Conservation (phyloP, 2,113 vertebrate genomes). For the Macroglossus sobrinus region DNA sequence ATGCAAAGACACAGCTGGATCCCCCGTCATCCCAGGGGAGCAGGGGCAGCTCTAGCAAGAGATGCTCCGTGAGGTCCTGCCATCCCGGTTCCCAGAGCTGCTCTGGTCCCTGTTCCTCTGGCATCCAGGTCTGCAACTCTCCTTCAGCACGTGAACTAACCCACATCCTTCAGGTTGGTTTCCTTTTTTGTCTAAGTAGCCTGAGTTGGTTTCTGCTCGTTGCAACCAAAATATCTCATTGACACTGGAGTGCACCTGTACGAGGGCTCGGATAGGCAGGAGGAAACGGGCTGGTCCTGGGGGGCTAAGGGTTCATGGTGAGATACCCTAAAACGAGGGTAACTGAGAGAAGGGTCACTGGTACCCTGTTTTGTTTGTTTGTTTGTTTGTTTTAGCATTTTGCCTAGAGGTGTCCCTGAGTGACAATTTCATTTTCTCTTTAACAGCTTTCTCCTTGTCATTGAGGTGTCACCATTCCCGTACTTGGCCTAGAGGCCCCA, state of each 20-base stretch:
- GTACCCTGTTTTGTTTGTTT: too few relatives aligned
- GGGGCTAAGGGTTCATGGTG: not conserved
- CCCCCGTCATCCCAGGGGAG: not conserved
- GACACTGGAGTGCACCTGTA: not conserved
- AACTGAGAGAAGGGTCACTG: too few relatives aligned
- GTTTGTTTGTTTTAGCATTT: too few relatives aligned
- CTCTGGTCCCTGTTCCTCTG: not conserved
- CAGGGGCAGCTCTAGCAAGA: not conserved
- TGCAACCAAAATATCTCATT: not conserved
- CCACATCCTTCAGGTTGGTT: not conserved
- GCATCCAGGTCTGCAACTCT: not conserved
- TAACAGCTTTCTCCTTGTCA: not conserved
- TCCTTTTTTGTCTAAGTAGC: not conserved
- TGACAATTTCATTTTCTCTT: not conserved
- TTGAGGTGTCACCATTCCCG: not conserved
- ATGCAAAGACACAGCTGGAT: not conserved
- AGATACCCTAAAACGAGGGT: not conserved
- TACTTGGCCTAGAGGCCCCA: not conserved
- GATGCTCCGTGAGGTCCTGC: not conserved
- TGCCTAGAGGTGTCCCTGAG: not conserved
- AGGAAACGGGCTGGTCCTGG: not conserved
- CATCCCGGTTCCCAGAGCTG: not conserved
- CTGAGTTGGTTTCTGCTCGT: not conserved
- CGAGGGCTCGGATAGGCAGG: not conserved
- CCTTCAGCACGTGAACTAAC: not conserved